Conservation (phyloP, 2,888 invertebrate species). For the Camptogramma bilineatum region DNA sequence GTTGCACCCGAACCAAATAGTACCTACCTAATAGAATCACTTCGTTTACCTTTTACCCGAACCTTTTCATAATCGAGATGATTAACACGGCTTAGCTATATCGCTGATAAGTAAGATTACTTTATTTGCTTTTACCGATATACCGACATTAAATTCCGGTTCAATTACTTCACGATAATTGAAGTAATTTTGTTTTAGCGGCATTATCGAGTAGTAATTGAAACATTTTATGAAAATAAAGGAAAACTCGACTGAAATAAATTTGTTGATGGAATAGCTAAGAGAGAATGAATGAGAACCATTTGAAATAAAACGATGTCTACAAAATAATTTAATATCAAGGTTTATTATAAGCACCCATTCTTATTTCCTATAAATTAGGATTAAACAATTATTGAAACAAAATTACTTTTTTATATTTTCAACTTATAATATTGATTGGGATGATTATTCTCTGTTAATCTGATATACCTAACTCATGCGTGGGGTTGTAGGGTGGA, state of each 20-base stretch:
- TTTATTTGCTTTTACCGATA: too few species aligned
- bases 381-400: constrained; percentile 11
- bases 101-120: too few species aligned
- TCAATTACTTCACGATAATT: too few species aligned
- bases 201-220: background rate
- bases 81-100: too few species aligned
- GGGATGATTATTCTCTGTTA: background rate
- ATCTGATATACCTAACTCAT: background rate
- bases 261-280: too few species aligned
- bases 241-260: too few species aligned
- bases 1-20: too few species aligned
- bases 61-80: too few species aligned
- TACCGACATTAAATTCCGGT: too few species aligned
- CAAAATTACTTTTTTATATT: background rate
- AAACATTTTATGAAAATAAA: background rate
- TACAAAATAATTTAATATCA: constrained; percentile 5
- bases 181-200: too few species aligned
- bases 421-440: constrained; percentile 1
- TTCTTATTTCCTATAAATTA: constrained; percentile 37
- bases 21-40: too few species aligned
- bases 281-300: background rate
- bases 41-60: too few species aligned
- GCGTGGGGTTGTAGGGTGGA: background rate
- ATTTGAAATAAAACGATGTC: constrained; percentile 10
- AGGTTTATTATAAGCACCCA: constrained; percentile 47